These are phyloP conservation scores for Harpalus rubripes DNA, from an alignment of 2,888 invertebrate genomes.

Conservation along the genomic window DNA sequence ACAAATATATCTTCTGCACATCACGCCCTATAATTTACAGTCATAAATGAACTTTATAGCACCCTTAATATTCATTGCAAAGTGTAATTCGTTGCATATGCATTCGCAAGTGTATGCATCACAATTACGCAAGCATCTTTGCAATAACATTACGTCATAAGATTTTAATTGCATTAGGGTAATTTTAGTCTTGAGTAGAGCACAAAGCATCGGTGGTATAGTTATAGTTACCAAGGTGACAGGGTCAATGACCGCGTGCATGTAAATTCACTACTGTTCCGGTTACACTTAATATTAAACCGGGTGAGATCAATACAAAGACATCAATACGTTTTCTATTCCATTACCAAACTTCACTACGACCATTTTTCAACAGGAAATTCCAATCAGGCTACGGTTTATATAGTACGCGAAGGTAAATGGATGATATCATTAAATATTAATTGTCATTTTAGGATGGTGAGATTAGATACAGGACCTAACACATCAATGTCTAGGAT, in stretches of 20 bases:
- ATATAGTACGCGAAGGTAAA: background rate
- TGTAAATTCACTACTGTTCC: conserved; percentile 52
- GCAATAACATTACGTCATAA: conserved; percentile 3
- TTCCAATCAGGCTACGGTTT: background rate
- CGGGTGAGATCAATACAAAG: conserved; percentile 49
- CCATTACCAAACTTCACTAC: background rate
- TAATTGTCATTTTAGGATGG: background rate
- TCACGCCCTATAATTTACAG: too few relatives aligned
- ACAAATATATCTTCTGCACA: too few relatives aligned
- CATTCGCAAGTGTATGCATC: conserved; percentile 13
- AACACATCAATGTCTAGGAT: background rate
- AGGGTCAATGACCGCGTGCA: conserved; percentile 54
- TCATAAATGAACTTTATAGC: conserved; percentile 10
- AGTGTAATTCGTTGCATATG: background rate
- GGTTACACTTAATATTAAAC: conserved; percentile 42
- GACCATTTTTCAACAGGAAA: background rate
- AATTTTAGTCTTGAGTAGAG: conserved; percentile 28
- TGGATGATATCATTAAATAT: background rate
- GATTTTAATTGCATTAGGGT: conserved; percentile 44
- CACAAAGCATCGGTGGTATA: conserved; percentile 35
- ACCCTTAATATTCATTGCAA: conserved; percentile 17
- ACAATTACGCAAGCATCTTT: conserved; percentile 21
- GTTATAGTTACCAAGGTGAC: conserved; percentile 55
- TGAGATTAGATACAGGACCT: background rate
- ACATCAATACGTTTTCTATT: conserved; percentile 20